phyloP scores from a whole-genome alignment of 2,113 vertebrate species.

The Abramis brama region DNA sequence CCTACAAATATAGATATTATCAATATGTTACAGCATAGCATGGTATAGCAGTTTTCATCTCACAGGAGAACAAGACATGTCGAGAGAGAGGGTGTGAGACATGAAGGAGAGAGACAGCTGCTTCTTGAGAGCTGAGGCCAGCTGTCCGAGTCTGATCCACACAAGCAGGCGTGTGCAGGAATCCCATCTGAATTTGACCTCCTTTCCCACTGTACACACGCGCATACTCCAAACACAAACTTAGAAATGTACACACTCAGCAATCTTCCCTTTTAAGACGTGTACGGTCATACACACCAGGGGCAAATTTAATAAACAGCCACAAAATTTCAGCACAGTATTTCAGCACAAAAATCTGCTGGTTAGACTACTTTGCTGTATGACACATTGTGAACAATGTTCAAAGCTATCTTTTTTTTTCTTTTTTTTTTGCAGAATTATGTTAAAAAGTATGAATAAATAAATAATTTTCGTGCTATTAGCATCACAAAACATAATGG shows the following conservation, averaged over 20 bases:
- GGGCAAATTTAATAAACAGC: background rate
- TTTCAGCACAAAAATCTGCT: background rate
- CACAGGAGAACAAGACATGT: background rate
- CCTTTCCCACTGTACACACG: constrained; percentile 54
- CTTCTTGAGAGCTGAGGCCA: constrained; percentile 61
- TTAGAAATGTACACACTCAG: constrained; percentile 44
- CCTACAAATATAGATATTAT: background rate
- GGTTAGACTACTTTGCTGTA: background rate
- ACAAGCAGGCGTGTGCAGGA: constrained; percentile 76
- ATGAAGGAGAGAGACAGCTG: constrained; percentile 70
- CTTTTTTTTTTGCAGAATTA: background rate
- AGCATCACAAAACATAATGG: background rate
- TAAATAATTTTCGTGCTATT: background rate
- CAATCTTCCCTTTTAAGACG: background rate
- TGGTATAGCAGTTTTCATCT: background rate
- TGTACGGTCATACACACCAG: background rate
- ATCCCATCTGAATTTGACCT: constrained; percentile 72
- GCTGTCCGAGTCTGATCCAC: constrained; percentile 71
- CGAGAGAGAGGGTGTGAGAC: constrained; percentile 33
- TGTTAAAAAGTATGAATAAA: background rate
- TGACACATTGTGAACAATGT: background rate
- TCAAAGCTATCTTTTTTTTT: background rate
- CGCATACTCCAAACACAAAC: constrained; percentile 20
- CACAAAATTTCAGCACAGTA: background rate
- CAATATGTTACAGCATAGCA: background rate